Base-by-base conservation (phyloP, 2,113 vertebrate species). In the Neodon shergylaensis region DNA sequence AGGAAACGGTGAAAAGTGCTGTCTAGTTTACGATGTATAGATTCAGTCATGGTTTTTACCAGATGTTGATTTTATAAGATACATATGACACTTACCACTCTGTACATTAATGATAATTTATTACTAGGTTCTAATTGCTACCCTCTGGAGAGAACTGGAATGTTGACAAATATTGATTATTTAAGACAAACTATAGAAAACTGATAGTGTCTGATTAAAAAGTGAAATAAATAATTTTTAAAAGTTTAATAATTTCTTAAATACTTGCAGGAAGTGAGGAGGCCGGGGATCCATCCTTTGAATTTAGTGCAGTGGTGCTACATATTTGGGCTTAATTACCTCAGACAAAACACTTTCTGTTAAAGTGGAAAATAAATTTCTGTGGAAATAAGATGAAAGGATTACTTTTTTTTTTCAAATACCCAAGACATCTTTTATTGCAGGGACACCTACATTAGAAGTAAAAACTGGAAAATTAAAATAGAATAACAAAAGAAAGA, bases 151-250 rank as follows among this genome's bases (percentile, higher is more conserved):
- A 98, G 92, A 98, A 96, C 77, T 95, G 96, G 98, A 97, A 96
- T 98, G 98, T 97, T 98, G 98, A 98, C 98, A 98, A 98, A 98
- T 98, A 98, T 98, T 98, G 98, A 98, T 98, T 98, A 98, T 98
- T 98, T 98, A 98, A 98, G 94, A 95, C 72, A 94, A 97, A 88
- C 93, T 97, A 93, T 79, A 97, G 94, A 95, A 98, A 97, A 96
- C 95, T 78, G 22, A 0, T 97, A 95, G 96, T 95, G 96, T 97
- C 78, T 94, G 97, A 83, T 86, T 96, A 96, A 95, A 5, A 90
- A 66, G 14, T 0, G 47, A 83, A 73, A 92, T 36, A 83, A 73
- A 92, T 36, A 84, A 58, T 61, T 91, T 65, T 65, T 68, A 68
- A 85, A 65, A 70, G 17, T 89, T 93, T 95, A 33, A 92, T 61